phyloP scores from a whole-genome alignment of 2,797 vertebrate genomes.

The Characodon lateralis region DNA sequence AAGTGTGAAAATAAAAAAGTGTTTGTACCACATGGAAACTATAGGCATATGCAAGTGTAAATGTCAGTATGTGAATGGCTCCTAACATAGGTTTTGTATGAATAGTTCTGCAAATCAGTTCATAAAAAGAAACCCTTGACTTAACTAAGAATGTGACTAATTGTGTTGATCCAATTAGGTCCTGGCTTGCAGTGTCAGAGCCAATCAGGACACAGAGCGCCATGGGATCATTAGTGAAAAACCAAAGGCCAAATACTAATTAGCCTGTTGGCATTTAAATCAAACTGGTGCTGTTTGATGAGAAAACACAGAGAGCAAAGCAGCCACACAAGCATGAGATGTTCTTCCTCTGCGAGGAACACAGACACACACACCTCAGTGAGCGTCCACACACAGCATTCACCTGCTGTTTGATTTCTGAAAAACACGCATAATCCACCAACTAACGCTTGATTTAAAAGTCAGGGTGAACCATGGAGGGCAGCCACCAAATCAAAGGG shows the following conservation, averaged over 20 bases:
- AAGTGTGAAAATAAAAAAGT: constrained; percentile 18
- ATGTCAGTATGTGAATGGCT: not conserved
- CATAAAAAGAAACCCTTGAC: constrained; percentile 49
- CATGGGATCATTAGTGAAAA: constrained; percentile 65
- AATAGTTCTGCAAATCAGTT: constrained; percentile 29
- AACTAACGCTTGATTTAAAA: constrained; percentile 45
- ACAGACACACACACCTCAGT: constrained; percentile 21
- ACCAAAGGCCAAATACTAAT: constrained; percentile 71
- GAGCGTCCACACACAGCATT: constrained; percentile 38
- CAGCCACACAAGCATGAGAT: constrained; percentile 36
- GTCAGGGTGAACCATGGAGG: constrained; percentile 44
- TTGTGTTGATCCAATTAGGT: constrained; percentile 75
- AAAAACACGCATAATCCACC: constrained; percentile 50
- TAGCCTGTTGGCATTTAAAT: constrained; percentile 61
- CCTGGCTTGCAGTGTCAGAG: constrained; percentile 64
- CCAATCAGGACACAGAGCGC: constrained; percentile 63
- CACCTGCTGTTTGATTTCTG: constrained; percentile 45
- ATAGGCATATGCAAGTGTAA: not conserved
- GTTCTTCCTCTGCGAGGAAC: constrained; percentile 39
- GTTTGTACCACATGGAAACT: not conserved
- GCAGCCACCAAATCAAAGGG: constrained; percentile 49
- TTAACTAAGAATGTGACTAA: constrained; percentile 71
- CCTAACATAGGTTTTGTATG: constrained; percentile 10
- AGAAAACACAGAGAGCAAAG: constrained; percentile 37
- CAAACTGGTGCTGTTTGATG: constrained; percentile 56